Evolutionary conservation across 2,113 vertebrate species (phyloP), one percentile per base, ranked within the genome.

Genomic region (Aix galericulata): DNA sequence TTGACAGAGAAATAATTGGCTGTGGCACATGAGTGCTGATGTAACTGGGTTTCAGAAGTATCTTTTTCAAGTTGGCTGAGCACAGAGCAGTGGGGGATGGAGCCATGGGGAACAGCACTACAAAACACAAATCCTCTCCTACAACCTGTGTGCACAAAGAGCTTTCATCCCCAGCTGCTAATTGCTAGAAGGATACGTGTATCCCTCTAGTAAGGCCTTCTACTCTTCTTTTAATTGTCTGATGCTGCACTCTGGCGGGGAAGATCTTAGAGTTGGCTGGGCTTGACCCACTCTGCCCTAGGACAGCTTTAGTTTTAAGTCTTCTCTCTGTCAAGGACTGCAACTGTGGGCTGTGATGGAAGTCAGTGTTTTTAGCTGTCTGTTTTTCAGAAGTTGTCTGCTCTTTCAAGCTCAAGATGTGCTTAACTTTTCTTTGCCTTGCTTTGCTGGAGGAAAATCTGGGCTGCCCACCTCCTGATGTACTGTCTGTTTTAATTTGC

Each of bases 1-100:
- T 59, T 83, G 40, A 78, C 52, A 53, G 62, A 68, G 79, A 74
- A 80, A 67, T 77, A 93, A 95, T 75, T 94, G 88, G 23, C 80
- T 4, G 1, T 74, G 56, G 52, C 80, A 92, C 27, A 1, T 55
- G 80, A 92, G 32, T 46, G 55, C 74, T 88, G 79, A 88, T 72
- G 88, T 88, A 79, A 74, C 64, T 66, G 46, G 46, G 31, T 73
- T 92, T 83, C 67, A 38, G 77, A 74, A 93, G 27, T 46, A 50
- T 63, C 80, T 80, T 63, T 94, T 95, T 94, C 82, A 71, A 71
- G 52, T 17, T 83, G 68, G 55, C 36, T 88, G 72, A 83, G 36
- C 56, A 23, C 6, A 36, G 56, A 94, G 67, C 25, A 36, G 25
- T 38, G 20, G 81, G 44, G 58, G 58, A 88, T n/a, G 59, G 72